Evolutionary conservation across 2,797 vertebrate genomes (phyloP).

Genomic region (Todus mexicanus): DNA sequence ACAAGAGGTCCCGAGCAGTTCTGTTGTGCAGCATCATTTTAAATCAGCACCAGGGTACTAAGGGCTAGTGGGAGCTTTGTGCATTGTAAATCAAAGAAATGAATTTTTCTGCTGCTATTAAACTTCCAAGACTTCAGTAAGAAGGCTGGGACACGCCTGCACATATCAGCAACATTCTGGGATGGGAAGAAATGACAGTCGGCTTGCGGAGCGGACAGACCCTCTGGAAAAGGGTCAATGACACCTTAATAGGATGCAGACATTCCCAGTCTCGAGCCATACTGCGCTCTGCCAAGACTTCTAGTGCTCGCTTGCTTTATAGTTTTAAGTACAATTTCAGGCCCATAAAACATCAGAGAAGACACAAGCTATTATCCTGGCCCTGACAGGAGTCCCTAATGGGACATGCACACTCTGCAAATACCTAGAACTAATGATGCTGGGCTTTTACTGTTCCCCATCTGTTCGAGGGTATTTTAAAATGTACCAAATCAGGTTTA

Average conservation of each 20-base stretch:
- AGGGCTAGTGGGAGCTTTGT: neutral
- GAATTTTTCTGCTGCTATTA: neutral
- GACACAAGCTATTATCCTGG: neutral
- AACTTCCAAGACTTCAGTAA: neutral
- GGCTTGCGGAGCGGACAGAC: neutral
- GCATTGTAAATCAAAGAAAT: neutral
- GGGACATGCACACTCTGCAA: neutral
- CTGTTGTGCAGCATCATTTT: neutral
- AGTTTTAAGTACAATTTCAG: constrained; percentile 5
- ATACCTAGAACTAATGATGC: neutral
- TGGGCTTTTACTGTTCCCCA: neutral
- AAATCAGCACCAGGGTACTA: neutral
- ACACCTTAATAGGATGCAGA: constrained; percentile 51
- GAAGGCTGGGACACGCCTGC: neutral
- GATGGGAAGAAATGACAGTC: neutral
- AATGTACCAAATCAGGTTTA: neutral
- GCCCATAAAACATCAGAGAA: constrained; percentile 49
- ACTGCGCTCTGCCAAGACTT: constrained; percentile 24
- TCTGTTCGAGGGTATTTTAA: neutral
- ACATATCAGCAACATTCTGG: neutral
- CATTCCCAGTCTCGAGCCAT: neutral
- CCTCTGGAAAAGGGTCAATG: constrained; percentile 33
- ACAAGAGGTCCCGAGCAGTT: neutral
- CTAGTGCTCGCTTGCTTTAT: neutral
- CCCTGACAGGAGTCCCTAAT: neutral